phyloP scores from a whole-genome alignment of 2,888 invertebrate species.

The Protodeltote pygarga region DNA sequence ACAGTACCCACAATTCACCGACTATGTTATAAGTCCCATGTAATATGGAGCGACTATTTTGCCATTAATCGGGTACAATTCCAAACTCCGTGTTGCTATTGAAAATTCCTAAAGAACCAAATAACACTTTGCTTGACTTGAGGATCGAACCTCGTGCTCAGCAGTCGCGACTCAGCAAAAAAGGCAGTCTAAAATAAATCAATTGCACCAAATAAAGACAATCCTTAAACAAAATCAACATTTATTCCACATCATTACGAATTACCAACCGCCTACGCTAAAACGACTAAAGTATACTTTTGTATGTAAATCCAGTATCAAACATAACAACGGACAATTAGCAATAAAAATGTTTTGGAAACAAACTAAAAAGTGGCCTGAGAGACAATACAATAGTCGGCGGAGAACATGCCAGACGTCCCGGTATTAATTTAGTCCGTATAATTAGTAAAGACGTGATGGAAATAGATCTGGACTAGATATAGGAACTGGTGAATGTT shows the following conservation, averaged over 20 bases:
- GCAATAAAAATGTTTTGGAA: constrained; percentile 47
- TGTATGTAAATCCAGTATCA: constrained; percentile 51
- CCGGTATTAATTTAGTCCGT: constrained; percentile 55
- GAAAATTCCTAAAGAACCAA: too few relatives aligned
- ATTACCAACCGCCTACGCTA: constrained; percentile 25
- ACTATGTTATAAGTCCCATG: too few relatives aligned
- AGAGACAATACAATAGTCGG: constrained; percentile 53
- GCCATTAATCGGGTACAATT: too few relatives aligned
- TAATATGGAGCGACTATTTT: too few relatives aligned
- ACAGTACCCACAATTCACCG: too few relatives aligned
- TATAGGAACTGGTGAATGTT: constrained; percentile 15
- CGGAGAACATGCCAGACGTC: constrained; percentile 35
- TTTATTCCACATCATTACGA: constrained; percentile 39
- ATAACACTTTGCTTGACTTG: too few relatives aligned
- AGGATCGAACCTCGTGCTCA: too few relatives aligned
- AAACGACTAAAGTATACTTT: constrained; percentile 44
- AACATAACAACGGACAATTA: constrained; percentile 52
- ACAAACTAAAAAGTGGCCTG: constrained; percentile 39
- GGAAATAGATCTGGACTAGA: constrained; percentile 43
- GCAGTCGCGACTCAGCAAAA: too few relatives aligned
- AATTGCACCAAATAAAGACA: neutral
- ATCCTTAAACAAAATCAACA: constrained; percentile 16
- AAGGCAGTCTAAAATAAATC: too few relatives aligned
- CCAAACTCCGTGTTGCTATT: too few relatives aligned
- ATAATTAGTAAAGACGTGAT: constrained; percentile 53